Evolutionary conservation across 1,140 invertebrate species (phyloP).

Genomic region (Oryzaephilus surinamensis): DNA sequence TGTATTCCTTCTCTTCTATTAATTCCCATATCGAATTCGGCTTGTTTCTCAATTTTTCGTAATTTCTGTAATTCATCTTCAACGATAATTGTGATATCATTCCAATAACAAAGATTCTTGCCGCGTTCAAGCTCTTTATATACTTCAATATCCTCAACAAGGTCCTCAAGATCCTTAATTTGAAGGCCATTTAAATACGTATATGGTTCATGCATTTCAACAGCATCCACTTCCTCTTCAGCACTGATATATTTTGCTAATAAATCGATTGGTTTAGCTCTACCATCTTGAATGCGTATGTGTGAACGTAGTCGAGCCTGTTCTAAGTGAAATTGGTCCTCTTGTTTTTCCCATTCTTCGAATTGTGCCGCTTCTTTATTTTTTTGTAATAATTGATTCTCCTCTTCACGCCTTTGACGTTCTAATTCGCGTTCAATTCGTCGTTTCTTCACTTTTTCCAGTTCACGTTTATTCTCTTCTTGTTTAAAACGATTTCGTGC

Average conservation of each 20-base stretch:
- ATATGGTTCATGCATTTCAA: conserved; percentile 98
- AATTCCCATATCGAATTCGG: conserved; percentile 51
- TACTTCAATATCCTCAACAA: conserved; percentile 93
- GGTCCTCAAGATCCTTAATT: conserved; percentile 90
- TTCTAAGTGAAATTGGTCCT: conserved; percentile 87
- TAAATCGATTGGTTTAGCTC: conserved; percentile 97
- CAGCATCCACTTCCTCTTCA: conserved; percentile 81
- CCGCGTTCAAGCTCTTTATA: conserved; percentile 78
- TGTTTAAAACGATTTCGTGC: conserved; percentile 75
- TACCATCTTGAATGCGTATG: conserved; percentile 90
- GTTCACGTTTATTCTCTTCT: conserved; percentile 78
- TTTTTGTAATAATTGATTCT: conserved; percentile 76
- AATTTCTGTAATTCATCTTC: conserved; percentile 89
- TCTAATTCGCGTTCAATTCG: conserved; percentile 83
- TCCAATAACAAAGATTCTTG: conserved; percentile 91
- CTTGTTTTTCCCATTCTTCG: conserved; percentile 87
- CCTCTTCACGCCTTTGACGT: conserved; percentile 79
- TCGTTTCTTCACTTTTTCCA: conserved; percentile 88
- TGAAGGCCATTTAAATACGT: conserved; percentile 88
- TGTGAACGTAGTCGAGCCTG: conserved; percentile 82
- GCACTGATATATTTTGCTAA: conserved; percentile 93
- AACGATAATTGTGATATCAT: conserved; percentile 92
- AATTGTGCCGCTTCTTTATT: conserved; percentile 93
- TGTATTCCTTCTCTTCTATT: conserved; percentile 87
- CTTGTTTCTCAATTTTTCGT: conserved; percentile 56